These are phyloP conservation scores for Rhodophaea formosa DNA, from an alignment of 2,888 invertebrate species.

Conservation along the genomic window DNA sequence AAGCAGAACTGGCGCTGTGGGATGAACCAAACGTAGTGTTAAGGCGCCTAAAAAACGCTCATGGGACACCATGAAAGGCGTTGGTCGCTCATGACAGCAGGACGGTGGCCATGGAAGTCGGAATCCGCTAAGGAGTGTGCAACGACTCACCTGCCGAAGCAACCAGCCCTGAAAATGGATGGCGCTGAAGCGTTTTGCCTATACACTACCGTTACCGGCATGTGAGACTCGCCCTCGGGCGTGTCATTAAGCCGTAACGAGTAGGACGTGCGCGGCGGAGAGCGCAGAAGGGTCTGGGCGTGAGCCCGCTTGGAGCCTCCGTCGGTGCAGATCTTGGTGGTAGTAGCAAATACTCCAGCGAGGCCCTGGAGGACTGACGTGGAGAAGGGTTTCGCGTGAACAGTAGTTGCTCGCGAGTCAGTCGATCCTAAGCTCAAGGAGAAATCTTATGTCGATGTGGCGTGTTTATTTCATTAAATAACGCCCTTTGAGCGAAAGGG, in stretches of 20 bases:
- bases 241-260: conserved; percentile 79
- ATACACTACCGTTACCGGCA: conserved; percentile 72
- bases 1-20: conserved; percentile 91
- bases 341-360: conserved; percentile 87
- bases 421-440: conserved; percentile 80
- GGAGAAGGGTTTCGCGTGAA: conserved; percentile 74
- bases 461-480: too few relatives aligned
- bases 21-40: conserved; percentile 88
- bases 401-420: conserved; percentile 81
- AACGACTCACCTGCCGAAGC: too few relatives aligned
- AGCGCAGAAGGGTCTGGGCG: conserved; percentile 82
- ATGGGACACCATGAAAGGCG: too few relatives aligned
- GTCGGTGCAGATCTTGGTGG: conserved; percentile 84
- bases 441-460: conserved; percentile 66
- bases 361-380: conserved; percentile 82
- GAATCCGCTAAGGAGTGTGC: too few relatives aligned
- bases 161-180: conserved; percentile 44
- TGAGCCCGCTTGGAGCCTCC: conserved; percentile 74
- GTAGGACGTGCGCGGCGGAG: conserved; percentile 75
- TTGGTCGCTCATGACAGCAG: too few relatives aligned
- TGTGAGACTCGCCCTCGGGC: conserved; percentile 36
- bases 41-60: conserved; percentile 69
- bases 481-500: too few relatives aligned
- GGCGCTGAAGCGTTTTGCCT: conserved; percentile 80
- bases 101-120: too few relatives aligned